These are phyloP conservation scores for Papilio aristodemus DNA, from an alignment of 1,140 invertebrate species.

Conservation along the genomic window DNA sequence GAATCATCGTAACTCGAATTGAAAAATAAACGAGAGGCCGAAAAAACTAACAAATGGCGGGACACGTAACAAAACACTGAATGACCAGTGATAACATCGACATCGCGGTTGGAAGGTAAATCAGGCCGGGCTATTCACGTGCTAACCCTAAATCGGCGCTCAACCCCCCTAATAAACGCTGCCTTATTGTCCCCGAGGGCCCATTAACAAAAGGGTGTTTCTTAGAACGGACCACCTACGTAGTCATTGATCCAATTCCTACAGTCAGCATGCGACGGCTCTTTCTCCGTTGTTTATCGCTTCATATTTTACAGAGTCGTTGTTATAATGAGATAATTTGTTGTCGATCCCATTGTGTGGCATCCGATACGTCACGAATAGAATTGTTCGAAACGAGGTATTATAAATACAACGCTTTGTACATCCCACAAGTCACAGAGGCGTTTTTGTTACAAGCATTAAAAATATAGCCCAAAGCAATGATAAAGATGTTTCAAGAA, in stretches of 20 bases:
- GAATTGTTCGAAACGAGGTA: background rate
- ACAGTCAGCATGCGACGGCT: background rate
- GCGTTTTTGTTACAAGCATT: background rate
- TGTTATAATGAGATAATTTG: constrained; percentile 34
- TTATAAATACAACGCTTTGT: background rate
- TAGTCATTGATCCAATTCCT: constrained; percentile 33
- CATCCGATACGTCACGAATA: background rate
- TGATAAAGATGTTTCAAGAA: background rate
- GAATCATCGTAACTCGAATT: constrained; percentile 5
- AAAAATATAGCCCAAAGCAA: background rate
- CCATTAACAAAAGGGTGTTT: constrained; percentile 35
- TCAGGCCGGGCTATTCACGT: constrained; percentile 27
- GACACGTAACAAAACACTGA: constrained; percentile 32
- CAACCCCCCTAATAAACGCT: constrained; percentile 30
- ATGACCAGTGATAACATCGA: constrained; percentile 24
- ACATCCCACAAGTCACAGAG: background rate
- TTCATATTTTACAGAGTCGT: constrained; percentile 28
- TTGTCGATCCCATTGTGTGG: constrained; percentile 25
- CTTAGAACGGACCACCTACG: constrained; percentile 32
- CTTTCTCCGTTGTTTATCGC: constrained; percentile 24
- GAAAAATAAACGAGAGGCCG: background rate
- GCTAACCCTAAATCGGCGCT: constrained; percentile 28
- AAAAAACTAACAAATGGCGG: constrained; percentile 33
- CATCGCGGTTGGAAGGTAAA: constrained; percentile 9
- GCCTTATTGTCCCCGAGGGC: constrained; percentile 27